A percentile compares a stretch with the other conserved stretches of the same genome.
phyloP scores from a whole-genome alignment of 2,113 vertebrate genomes.

The Acrocephalus kingi region DNA sequence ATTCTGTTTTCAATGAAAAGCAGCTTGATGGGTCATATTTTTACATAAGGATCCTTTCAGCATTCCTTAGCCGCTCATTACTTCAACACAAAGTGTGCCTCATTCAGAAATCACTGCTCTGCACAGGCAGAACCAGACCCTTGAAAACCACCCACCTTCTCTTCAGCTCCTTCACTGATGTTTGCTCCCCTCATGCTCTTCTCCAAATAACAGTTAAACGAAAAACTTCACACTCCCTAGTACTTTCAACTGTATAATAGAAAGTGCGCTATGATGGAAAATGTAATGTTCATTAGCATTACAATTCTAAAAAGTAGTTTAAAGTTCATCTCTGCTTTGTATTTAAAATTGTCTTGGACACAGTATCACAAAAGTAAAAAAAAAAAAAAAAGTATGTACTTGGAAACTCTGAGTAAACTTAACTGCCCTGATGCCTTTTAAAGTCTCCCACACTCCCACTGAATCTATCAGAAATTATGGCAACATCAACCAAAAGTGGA shows the following conservation, averaged over 20 bases:
- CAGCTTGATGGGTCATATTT: not conserved
- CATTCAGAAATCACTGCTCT: not conserved
- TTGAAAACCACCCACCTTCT: not conserved
- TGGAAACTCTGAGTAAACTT: not conserved
- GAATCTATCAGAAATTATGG: not conserved
- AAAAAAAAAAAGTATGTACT: not conserved
- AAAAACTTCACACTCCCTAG: not conserved
- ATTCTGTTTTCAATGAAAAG: not conserved
- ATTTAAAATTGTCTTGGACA: not conserved
- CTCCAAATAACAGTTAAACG: not conserved
- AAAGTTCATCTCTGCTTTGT: not conserved
- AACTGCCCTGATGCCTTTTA: not conserved
- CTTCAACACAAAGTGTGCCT: not conserved
- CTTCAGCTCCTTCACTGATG: not conserved
- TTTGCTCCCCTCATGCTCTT: accelerated
- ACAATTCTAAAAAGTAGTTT: not conserved
- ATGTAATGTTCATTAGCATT: not conserved
- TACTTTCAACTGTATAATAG: not conserved
- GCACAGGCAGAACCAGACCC: not conserved
- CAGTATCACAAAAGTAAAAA: not conserved
- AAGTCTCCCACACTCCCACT: not conserved
- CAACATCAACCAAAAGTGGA: not conserved
- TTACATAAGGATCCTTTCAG: not conserved
- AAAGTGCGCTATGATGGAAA: not conserved
- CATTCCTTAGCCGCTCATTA: not conserved